A percentile compares a stretch with the other conserved stretches of the same genome.
phyloP scores from a whole-genome alignment of 1,140 invertebrate genomes.

The Cherax destructor region DNA sequence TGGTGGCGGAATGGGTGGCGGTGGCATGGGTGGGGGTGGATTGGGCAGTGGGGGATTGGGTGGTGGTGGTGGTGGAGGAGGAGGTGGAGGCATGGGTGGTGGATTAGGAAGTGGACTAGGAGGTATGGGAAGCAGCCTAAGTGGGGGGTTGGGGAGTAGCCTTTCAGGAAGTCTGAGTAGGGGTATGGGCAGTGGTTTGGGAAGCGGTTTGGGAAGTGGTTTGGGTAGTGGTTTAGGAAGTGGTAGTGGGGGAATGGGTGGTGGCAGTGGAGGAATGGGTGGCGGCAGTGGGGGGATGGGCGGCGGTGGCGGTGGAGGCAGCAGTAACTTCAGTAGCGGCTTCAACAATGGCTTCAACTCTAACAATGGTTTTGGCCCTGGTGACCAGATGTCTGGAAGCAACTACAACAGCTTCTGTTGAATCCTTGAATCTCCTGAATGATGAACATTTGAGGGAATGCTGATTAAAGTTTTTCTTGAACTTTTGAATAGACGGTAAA shows the following conservation, averaged over 20 bases:
- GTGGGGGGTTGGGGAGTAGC: conserved; percentile 35
- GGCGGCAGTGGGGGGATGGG: not conserved
- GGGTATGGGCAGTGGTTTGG: conserved; percentile 24
- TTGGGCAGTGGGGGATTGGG: not conserved
- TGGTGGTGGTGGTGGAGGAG: conserved; percentile 19
- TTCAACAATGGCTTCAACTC: conserved; percentile 54
- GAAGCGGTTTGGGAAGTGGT: not conserved
- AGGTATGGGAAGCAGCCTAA: conserved; percentile 17
- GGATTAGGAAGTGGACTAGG: conserved; percentile 35
- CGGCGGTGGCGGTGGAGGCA: conserved; percentile 11
- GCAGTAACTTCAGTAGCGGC: conserved; percentile 18
- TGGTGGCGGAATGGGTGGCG: not conserved
- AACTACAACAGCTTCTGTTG: conserved; percentile 64
- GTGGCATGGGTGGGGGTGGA: not conserved
- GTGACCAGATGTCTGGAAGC: conserved; percentile 58
- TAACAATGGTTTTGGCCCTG: conserved; percentile 51
- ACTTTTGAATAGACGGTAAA: not conserved
- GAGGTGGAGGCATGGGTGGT: conserved; percentile 13
- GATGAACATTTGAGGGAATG: not conserved
- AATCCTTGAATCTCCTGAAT: conserved; percentile 3
- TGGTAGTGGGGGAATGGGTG: conserved; percentile 3
- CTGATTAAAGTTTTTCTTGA: not conserved
- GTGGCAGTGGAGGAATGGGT: conserved; percentile 1
- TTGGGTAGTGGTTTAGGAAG: conserved; percentile 14
- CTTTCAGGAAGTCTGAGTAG: conserved; percentile 21